These are phyloP conservation scores for Pituophis catenifer DNA, from an alignment of 2,113 vertebrate genomes.

Conservation along the genomic window DNA sequence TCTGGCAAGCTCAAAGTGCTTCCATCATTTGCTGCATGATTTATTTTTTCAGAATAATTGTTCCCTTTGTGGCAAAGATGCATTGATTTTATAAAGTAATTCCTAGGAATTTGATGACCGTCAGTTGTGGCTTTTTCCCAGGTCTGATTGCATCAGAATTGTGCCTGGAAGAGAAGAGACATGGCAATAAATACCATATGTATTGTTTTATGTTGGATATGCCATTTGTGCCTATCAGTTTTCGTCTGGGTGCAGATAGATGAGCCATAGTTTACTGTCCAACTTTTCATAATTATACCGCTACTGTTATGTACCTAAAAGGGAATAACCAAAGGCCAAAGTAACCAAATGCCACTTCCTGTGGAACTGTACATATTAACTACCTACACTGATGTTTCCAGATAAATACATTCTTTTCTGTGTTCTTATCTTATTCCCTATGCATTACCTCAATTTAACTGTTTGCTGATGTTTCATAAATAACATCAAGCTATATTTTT, in stretches of 20 bases:
- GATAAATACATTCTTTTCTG: background rate
- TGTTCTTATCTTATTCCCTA: background rate
- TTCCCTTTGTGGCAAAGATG: conserved; percentile 39
- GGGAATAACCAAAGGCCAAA: background rate
- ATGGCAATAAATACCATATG: background rate
- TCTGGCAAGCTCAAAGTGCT: conserved; percentile 57
- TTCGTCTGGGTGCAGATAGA: background rate
- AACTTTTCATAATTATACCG: background rate
- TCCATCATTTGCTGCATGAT: conserved; percentile 68
- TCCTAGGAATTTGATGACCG: background rate
- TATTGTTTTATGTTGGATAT: background rate
- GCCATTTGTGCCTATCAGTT: background rate
- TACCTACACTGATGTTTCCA: background rate
- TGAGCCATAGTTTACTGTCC: background rate
- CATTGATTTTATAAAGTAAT: conserved; percentile 44
- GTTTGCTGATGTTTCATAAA: background rate
- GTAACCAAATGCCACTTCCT: background rate
- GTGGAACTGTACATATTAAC: background rate
- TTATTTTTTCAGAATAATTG: conserved; percentile 63
- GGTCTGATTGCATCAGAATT: background rate
- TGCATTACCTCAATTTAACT: background rate
- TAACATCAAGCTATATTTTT: background rate
- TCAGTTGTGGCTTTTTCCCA: background rate
- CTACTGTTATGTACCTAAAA: background rate
- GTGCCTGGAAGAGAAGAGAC: background rate